Evolutionary conservation across 37 sponge, comb jelly and placozoan genomes (phyloP).

Genomic region (Hexactinellida sp.): DNA sequence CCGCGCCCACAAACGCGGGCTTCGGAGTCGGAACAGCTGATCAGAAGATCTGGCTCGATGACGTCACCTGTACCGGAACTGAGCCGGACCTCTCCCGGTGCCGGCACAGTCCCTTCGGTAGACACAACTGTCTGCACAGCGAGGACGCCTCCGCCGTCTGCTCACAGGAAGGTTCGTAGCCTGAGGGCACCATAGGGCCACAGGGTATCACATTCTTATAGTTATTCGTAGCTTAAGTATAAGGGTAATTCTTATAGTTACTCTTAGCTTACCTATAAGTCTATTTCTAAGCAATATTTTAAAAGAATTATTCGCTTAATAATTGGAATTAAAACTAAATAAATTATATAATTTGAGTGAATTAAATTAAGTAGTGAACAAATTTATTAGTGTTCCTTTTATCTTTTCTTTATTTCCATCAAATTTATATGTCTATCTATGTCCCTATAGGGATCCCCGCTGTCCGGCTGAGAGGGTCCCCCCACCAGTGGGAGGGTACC

Average conservation of each 20-base stretch:
- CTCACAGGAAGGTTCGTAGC: slow-evolving; percentile 18
- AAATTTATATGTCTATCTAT: too few relatives aligned
- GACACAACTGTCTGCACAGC: slow-evolving; percentile 16
- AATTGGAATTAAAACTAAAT: too few relatives aligned
- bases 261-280: too few relatives aligned
- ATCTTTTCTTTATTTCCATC: too few relatives aligned
- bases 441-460: neutral
- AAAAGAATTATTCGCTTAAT: too few relatives aligned
- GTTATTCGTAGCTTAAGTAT: too few relatives aligned
- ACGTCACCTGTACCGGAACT: slow-evolving; percentile 20
- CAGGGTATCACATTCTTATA: neutral
- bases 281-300: too few relatives aligned
- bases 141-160: slow-evolving; percentile 26
- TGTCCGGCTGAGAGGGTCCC: slow-evolving; percentile 19
- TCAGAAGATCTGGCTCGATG: slow-evolving; percentile 21
- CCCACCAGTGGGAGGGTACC: neutral
- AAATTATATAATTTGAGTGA: too few relatives aligned
- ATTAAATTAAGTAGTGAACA: too few relatives aligned
- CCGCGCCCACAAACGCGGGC: neutral
- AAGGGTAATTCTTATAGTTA: too few relatives aligned
- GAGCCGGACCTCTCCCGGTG: slow-evolving; percentile 15
- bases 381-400: too few relatives aligned
- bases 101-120: slow-evolving; percentile 4
- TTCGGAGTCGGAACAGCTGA: neutral
- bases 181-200: neutral